phyloP scores from a whole-genome alignment of 2,113 vertebrate genomes.

The Cyanistes caeruleus region DNA sequence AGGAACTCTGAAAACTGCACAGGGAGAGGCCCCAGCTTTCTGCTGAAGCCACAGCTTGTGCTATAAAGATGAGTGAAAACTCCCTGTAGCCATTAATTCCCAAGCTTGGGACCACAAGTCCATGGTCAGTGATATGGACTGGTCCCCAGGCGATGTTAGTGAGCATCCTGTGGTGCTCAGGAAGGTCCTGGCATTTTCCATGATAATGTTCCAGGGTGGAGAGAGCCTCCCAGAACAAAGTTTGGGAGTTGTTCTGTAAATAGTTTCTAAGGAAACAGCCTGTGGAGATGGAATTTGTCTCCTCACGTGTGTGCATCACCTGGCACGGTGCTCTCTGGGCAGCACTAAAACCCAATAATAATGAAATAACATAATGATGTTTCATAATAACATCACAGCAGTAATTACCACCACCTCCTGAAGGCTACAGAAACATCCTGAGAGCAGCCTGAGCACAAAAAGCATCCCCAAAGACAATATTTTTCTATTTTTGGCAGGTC shows the following conservation, averaged over 20 bases:
- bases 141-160: neutral
- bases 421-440: neutral
- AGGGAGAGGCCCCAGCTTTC: neutral
- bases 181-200: neutral
- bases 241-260: neutral
- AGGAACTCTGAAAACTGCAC: neutral
- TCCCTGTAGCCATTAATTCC: neutral
- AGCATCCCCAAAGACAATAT: neutral
- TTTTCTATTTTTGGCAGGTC: constrained; percentile 78
- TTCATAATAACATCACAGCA: neutral
- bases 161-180: neutral
- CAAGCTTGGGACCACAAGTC: neutral
- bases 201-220: neutral
- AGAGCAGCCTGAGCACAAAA: neutral
- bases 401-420: neutral
- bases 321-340: neutral
- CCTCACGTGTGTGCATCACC: neutral
- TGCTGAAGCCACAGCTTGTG: neutral
- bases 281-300: neutral
- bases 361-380: neutral
- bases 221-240: neutral
- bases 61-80: neutral
- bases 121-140: fast-evolving
- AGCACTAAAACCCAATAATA: neutral
- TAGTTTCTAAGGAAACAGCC: neutral